Base-by-base conservation (phyloP, 2,888 invertebrate genomes). In the Crematogaster levior region DNA sequence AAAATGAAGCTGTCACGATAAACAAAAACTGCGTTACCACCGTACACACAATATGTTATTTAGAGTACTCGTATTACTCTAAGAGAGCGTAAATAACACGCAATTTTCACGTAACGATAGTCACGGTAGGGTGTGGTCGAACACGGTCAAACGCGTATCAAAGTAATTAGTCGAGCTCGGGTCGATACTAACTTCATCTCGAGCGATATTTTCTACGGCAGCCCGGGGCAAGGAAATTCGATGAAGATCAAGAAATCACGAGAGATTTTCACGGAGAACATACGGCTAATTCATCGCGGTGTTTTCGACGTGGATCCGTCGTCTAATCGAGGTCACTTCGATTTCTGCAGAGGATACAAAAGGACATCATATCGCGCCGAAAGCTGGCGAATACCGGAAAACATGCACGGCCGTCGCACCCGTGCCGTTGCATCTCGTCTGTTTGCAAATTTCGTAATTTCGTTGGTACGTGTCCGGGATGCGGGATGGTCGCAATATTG, bases 141-240 rank as follows among this genome's bases (percentile, higher is more conserved):
- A 68, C 74, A 77, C 74, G 83, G 68, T 68, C 74, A 74, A 74
- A 82, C 74, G 68, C 74, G 74, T 84, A 82, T 82, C 83, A 82
- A 84, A 75, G 84, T 82, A 84, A 84, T 84, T 84, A 84, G 82
- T 82, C 43, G 30, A 58, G 70, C 48, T 24, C 63, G 46, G 84
- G 58, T 84, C 84, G 82, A 84, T 84, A 82, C 56, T 66, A 75
- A 70, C 75, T 84, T 84, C 68, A 84, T 84, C 82, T 48, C 70
- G 75, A 30, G 34, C 56, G 48, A 43, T 53, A 43, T 77, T 75
- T 84, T 82, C 82, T 60, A 24, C 34, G 15, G 70, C 53, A 73
- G 60, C 56, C 34, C n/a, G 21, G 30, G 43, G 30, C 61, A 34
- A 56, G 72, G 58, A 65, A 83, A 73, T 58, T 72, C 37, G 58